Percentiles rank a stretch among this genome's conserved stretches.
Evolutionary conservation across 37 sponge, comb jelly and placozoan genomes (phyloP).

Genomic region (Axinella damicornis): DNA sequence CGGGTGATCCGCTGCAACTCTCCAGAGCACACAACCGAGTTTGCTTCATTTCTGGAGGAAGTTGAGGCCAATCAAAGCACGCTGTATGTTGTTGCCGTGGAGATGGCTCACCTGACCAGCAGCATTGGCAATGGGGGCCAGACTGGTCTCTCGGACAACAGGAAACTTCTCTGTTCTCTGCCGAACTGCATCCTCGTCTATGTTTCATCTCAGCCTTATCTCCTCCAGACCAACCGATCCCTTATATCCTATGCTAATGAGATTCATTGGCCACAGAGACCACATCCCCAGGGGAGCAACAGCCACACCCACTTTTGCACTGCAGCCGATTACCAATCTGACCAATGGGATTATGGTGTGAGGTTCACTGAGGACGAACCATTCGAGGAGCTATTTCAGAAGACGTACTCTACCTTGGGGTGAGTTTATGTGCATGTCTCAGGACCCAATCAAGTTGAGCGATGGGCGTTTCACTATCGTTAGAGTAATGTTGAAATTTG

Average conservation of each 20-base stretch:
- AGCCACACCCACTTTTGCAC: slow-evolving; percentile 37
- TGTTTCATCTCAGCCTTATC: slow-evolving; percentile 71
- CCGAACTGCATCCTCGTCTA: slow-evolving; percentile 64
- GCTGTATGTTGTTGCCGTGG: slow-evolving; percentile 55
- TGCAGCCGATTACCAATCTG: slow-evolving; percentile 5
- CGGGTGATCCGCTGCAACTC: slow-evolving; percentile 39
- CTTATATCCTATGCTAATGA: slow-evolving; percentile 63
- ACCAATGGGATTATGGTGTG: slow-evolving; percentile 18
- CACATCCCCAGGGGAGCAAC: not conserved
- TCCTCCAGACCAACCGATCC: slow-evolving; percentile 62
- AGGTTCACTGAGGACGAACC: slow-evolving; percentile 30
- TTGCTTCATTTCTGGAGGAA: not conserved
- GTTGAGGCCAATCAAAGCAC: slow-evolving; percentile 25
- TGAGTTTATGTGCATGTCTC: too few relatives aligned
- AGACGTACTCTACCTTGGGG: not conserved
- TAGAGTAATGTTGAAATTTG: too few relatives aligned
- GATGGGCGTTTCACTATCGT: not conserved
- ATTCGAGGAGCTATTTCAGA: slow-evolving; percentile 56
- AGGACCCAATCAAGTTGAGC: not conserved
- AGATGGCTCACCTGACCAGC: slow-evolving; percentile 46
- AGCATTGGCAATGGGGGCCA: not conserved
- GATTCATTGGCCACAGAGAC: slow-evolving; percentile 64
- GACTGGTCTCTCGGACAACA: slow-evolving; percentile 4
- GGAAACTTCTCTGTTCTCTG: slow-evolving; percentile 4
- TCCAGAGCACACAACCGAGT: not conserved